These are phyloP conservation scores for Periplaneta americana DNA, from an alignment of 1,140 invertebrate genomes.

Conservation along the genomic window DNA sequence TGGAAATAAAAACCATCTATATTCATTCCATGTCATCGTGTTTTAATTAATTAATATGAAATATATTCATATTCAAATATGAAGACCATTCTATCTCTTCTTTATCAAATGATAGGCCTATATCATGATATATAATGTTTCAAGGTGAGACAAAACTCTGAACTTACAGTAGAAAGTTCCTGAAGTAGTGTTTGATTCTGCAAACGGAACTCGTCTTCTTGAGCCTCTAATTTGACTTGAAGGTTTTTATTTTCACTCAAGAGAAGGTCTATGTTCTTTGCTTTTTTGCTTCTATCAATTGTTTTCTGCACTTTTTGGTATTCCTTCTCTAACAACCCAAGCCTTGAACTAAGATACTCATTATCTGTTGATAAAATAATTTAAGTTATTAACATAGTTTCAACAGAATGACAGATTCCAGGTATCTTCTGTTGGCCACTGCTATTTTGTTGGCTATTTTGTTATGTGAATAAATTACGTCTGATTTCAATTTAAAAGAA, in stretches of 20 bases:
- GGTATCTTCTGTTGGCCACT: too few species aligned
- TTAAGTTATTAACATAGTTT: too few species aligned
- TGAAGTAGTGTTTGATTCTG: neutral
- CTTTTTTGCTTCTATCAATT: neutral
- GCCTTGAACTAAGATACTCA: neutral
- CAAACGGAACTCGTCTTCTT: neutral
- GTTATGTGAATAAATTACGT: too few species aligned
- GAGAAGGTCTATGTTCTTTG: neutral
- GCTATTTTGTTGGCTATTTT: too few species aligned
- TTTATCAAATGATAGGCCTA: neutral
- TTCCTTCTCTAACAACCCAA: neutral
- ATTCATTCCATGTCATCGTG: neutral
- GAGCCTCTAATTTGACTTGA: neutral
- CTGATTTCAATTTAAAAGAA: too few species aligned
- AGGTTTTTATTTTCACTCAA: neutral
- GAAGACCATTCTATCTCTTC: too few species aligned
- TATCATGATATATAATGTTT: neutral
- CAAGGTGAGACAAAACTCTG: neutral
- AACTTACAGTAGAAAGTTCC: neutral
- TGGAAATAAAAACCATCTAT: neutral
- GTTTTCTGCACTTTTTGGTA: neutral
- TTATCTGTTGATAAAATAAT: neutral
- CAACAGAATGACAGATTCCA: too few species aligned
- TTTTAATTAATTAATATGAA: neutral
- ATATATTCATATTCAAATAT: neutral